Evolutionary conservation across 2,888 invertebrate species (phyloP), one percentile per base, ranked within the genome.

Genomic region (Theretra japonica): DNA sequence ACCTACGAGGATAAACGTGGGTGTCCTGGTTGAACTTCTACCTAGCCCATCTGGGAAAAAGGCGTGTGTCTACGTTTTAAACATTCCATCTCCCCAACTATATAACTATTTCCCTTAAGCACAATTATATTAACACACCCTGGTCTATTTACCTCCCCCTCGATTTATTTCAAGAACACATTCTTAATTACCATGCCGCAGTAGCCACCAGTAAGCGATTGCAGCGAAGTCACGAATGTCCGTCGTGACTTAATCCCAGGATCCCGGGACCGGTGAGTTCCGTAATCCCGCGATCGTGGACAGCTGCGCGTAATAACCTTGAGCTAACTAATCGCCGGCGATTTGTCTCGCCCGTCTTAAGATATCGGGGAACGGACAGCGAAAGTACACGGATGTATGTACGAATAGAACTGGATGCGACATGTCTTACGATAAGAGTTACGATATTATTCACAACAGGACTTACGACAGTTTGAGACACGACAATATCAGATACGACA

Each of bases 231-330:
- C 21, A 11, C 23, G 41, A 65, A 23, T 23, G 65, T 65, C 65
- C 48, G 23, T 65, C 65, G 23, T 4, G 21, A 19, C 65, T 11
- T 65, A 65, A 65, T 65, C 65, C 41, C 62, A 15, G 41, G 41
- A 11, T 41, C 11, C 41, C 15, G 41, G 33, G 41, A 41, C 11
- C 41, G 11, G 41, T 4, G 41, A 57, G 21, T 69, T 23, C 70
- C 41, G 57, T 58, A 70, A 70, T 70, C 70, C 70, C 41, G 58
- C 33, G 56, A 69, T 58, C 58, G 70, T 33, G 57, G 70, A 57
- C 70, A 70, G 70, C 70, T 70, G 70, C 70, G 69, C 33, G 53
- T 70, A 70, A 65, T 65, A 65, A 65, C 65, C 60, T 53, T 30
- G 30, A 11, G n/a, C 30, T 19, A n/a, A 68, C 50, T 69, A 57